Percentiles rank a stretch among this genome's conserved stretches.
These are phyloP conservation scores for Cheilosia scutellata DNA, from an alignment of 2,888 invertebrate genomes.

Conservation along the genomic window DNA sequence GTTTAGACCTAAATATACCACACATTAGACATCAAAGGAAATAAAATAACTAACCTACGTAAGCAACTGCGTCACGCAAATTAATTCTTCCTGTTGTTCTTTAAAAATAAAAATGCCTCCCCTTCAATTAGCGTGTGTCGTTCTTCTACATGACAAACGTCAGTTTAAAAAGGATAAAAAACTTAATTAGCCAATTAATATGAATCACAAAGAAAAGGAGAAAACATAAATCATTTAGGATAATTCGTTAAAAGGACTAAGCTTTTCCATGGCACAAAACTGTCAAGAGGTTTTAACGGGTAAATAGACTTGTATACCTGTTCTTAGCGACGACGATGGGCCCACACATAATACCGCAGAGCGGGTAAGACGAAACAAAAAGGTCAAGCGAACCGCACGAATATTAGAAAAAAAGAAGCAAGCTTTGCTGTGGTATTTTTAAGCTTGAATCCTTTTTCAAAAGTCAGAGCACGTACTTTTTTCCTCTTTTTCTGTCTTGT, in stretches of 20 bases:
- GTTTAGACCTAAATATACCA: too few species aligned
- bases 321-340: constrained; percentile 10
- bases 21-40: neutral
- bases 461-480: constrained; percentile 67
- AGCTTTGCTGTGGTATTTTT: constrained; percentile 56
- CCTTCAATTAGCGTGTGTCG: constrained; percentile 18
- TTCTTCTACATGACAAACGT: constrained; percentile 32
- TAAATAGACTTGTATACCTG: constrained; percentile 58
- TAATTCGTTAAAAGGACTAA: constrained; percentile 68
- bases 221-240: constrained; percentile 67
- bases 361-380: constrained; percentile 10
- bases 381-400: constrained; percentile 62
- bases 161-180: constrained; percentile 27
- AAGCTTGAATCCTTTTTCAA: constrained; percentile 50
- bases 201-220: constrained; percentile 41
- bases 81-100: constrained; percentile 32
- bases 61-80: constrained; percentile 25
- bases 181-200: constrained; percentile 73
- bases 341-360: constrained; percentile 5
- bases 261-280: constrained; percentile 45
- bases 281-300: constrained; percentile 57
- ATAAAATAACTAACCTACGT: neutral
- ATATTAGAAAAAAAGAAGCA: constrained; percentile 26
- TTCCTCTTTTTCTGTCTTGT: neutral
- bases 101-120: neutral